Conservation (phyloP, 2,797 vertebrate species). For the Dipus sagitta region DNA sequence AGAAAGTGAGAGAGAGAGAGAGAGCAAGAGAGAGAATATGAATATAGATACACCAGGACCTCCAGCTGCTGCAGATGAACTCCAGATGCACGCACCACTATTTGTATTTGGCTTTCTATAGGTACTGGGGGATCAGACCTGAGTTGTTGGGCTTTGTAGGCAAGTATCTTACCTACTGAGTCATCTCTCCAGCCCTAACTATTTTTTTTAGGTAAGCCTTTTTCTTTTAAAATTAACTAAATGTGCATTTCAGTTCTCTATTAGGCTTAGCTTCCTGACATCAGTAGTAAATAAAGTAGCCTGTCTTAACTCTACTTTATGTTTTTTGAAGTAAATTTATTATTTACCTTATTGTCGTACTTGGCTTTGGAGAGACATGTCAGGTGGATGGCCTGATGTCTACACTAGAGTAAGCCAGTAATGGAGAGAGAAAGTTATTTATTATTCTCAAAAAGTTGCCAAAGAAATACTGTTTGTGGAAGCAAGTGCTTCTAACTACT, state of each 20-base stretch:
- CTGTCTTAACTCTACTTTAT: not conserved
- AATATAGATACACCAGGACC: too few relatives aligned
- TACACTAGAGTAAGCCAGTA: not conserved
- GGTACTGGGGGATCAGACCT: too few relatives aligned
- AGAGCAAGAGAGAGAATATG: too few relatives aligned
- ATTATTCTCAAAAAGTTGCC: not conserved
- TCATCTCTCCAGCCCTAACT: too few relatives aligned
- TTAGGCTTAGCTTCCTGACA: not conserved
- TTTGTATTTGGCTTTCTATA: too few relatives aligned
- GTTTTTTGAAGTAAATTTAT: not conserved
- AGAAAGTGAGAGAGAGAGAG: too few relatives aligned
- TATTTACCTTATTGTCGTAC: not conserved
- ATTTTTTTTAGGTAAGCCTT: not conserved
- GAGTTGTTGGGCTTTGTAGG: too few relatives aligned
- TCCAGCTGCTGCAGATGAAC: too few relatives aligned
- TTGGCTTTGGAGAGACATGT: not conserved
- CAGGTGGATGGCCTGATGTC: not conserved
- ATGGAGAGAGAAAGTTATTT: not conserved
- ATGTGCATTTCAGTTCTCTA: not conserved
- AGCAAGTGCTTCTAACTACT: too few relatives aligned
- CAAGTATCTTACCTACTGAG: too few relatives aligned
- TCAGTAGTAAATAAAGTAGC: not conserved
- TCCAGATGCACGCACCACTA: too few relatives aligned
- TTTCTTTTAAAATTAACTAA: slow-evolving; percentile 30
- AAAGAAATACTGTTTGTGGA: not conserved